Evolutionary conservation across 2,113 vertebrate species (phyloP).

Genomic region (Tetraodon nigroviridis): DNA sequence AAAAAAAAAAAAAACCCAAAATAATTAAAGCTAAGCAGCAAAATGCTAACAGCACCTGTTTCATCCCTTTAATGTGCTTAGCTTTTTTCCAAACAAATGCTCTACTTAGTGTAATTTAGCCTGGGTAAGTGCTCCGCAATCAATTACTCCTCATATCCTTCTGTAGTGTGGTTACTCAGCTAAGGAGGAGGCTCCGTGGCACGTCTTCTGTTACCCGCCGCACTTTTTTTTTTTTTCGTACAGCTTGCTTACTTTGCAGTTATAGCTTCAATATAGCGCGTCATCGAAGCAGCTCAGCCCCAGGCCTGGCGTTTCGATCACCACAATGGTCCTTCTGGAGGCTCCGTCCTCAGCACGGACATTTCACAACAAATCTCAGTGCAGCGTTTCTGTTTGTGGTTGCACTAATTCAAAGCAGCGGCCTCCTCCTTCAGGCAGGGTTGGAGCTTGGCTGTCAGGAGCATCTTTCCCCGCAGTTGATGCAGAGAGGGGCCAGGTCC

Average conservation of each 20-base stretch:
- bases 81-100: conserved; percentile 41
- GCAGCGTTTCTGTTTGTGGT: conserved; percentile 11
- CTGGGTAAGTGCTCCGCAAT: conserved; percentile 28
- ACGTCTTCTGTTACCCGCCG: too few species aligned
- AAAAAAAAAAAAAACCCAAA: conserved; percentile 2
- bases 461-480: conserved; percentile 61
- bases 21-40: conserved; percentile 9
- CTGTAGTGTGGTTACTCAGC: neutral
- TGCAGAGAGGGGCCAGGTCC: conserved; percentile 42
- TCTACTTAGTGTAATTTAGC: conserved; percentile 42
- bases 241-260: conserved; percentile 5
- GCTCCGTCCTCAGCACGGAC: conserved; percentile 8
- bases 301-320: conserved; percentile 10
- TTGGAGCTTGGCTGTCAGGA: conserved; percentile 44
- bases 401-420: conserved; percentile 37
- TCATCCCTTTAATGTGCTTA: conserved; percentile 33
- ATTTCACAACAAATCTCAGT: conserved; percentile 1
- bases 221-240: neutral
- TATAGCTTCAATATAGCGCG: neutral
- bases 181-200: too few species aligned
- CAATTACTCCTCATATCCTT: conserved; percentile 39
- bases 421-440: conserved; percentile 33
- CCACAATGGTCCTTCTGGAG: neutral
- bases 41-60: neutral
- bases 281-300: conserved; percentile 4